Percentiles rank a stretch among this genome's conserved stretches.
Evolutionary conservation across 2,113 vertebrate species (phyloP).

Genomic region (Leptodactylus fuscus): DNA sequence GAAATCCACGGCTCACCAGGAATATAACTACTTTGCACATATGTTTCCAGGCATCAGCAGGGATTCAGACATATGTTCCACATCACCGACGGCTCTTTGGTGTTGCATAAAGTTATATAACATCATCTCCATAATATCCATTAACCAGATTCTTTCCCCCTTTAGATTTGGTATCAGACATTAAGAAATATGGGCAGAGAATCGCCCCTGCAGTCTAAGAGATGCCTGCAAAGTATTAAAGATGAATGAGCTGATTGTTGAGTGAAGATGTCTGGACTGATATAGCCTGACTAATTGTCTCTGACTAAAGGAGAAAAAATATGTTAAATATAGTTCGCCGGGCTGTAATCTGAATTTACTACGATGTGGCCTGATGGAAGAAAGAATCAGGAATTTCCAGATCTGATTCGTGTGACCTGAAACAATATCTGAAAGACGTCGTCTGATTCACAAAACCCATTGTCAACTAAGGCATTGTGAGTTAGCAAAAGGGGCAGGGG

Average conservation of each 20-base stretch:
- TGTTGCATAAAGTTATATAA: conserved; percentile 53
- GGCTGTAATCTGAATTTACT: conserved; percentile 6
- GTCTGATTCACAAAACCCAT: background rate
- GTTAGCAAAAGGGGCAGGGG: too few relatives aligned
- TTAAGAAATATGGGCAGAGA: conserved; percentile 13
- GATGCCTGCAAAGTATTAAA: conserved; percentile 28
- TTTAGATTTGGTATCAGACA: conserved; percentile 11
- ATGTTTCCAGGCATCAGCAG: conserved; percentile 24
- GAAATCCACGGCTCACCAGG: conserved; percentile 31
- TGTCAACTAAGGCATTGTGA: too few relatives aligned
- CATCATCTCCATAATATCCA: conserved; percentile 43
- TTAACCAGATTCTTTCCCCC: conserved; percentile 15
- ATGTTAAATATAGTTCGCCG: background rate
- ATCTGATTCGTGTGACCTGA: background rate
- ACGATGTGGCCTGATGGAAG: conserved; percentile 3
- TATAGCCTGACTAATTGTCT: conserved; percentile 42
- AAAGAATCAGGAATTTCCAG: background rate
- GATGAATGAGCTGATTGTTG: conserved; percentile 15
- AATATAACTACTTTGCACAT: conserved; percentile 41
- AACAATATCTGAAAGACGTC: background rate
- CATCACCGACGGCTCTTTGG: conserved; percentile 47
- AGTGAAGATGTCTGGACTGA: conserved; percentile 33
- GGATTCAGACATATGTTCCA: conserved; percentile 36
- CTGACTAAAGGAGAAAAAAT: background rate
- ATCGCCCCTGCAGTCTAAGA: conserved; percentile 4